Percentiles rank a stretch among this genome's conserved stretches.
Evolutionary conservation across 2,888 invertebrate genomes (phyloP).

Genomic region (Oscheius sp.): DNA sequence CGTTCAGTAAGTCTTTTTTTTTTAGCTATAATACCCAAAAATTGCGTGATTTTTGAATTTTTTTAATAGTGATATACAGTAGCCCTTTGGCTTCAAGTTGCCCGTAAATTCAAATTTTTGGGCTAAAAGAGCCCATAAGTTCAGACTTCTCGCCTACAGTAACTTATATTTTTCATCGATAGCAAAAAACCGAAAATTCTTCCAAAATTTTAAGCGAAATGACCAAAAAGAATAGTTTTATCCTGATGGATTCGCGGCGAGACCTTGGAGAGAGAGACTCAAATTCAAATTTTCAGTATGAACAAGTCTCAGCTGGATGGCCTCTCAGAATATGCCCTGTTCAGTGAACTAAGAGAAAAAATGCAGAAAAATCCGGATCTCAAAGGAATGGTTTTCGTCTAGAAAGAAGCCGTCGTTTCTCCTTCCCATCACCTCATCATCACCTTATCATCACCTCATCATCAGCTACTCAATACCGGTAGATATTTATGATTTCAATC

Average conservation of each 20-base stretch:
- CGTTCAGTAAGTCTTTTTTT: not conserved
- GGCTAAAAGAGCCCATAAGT: no score
- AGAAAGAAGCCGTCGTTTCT: not conserved
- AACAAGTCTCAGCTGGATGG: not conserved
- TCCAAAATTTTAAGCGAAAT: no score
- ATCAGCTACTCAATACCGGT: not conserved
- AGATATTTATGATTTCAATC: no score
- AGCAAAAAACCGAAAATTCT: no score
- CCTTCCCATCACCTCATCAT: not conserved
- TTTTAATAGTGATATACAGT: no score
- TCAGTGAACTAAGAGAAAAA: not conserved
- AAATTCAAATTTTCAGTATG: slow-evolving; percentile 2
- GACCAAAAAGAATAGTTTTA: not conserved
- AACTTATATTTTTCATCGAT: not conserved
- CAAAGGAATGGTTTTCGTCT: slow-evolving; percentile 27
- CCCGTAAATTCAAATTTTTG: no score
- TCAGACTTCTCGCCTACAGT: not conserved
- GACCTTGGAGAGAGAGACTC: no score
- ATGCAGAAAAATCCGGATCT: slow-evolving; percentile 4
- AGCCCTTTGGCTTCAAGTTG: no score
- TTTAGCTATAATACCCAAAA: no score
- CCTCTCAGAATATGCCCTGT: slow-evolving; percentile 3
- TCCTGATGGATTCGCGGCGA: no score
- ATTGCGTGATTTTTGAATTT: no score
- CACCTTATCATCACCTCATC: not conserved